Evolutionary conservation across 2,797 vertebrate species (phyloP).

Genomic region (Mergus octosetaceus): DNA sequence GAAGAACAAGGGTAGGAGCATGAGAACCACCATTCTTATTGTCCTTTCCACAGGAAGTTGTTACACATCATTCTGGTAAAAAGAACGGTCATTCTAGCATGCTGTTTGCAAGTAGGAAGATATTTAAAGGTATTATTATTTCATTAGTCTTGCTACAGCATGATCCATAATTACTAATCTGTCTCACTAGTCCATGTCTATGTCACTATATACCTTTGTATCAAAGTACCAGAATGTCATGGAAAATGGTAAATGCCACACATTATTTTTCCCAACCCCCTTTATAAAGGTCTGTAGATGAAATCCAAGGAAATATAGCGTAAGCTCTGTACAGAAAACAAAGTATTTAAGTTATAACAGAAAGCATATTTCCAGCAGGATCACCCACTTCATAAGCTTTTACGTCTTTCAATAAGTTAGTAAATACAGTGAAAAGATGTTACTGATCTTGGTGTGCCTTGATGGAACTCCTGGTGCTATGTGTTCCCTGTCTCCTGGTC

Average conservation of each 20-base stretch:
- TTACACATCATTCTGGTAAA: background rate
- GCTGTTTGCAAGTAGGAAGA: background rate
- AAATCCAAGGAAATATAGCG: background rate
- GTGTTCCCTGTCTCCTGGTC: background rate
- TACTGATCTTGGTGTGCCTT: background rate
- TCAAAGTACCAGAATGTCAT: background rate
- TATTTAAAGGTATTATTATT: background rate
- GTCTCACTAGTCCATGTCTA: background rate
- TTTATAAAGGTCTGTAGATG: background rate
- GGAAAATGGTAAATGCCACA: background rate
- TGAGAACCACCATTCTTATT: background rate
- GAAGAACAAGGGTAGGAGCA: background rate
- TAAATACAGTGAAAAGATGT: background rate
- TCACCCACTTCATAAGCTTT: background rate
- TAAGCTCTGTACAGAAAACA: background rate
- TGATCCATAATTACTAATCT: background rate
- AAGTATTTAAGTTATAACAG: background rate
- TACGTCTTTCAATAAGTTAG: background rate
- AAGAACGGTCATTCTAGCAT: background rate
- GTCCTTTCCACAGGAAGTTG: background rate
- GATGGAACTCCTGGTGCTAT: background rate
- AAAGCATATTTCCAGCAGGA: background rate
- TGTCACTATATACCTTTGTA: background rate
- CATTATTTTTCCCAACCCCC: too few relatives aligned
- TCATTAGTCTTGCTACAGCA: background rate